A percentile compares a stretch with the other conserved stretches of the same genome.
phyloP scores from a whole-genome alignment of 1,140 invertebrate species.

The Teleogryllus occipitalis region DNA sequence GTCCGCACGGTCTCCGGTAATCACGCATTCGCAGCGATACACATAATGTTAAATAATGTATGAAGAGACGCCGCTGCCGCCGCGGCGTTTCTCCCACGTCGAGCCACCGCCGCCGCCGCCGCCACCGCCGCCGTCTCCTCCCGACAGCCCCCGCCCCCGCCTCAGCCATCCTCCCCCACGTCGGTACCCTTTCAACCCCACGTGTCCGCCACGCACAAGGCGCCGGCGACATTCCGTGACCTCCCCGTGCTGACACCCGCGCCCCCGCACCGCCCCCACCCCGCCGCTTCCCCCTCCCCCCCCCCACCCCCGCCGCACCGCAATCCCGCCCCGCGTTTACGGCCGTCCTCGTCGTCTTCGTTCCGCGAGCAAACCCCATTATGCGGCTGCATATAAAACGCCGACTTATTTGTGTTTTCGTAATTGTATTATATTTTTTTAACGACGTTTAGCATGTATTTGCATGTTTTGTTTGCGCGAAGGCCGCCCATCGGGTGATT shows the following conservation, averaged over 20 bases:
- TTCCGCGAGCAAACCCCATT: not conserved
- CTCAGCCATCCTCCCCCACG: too few species aligned
- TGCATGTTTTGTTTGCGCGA: not conserved
- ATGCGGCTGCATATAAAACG: not conserved
- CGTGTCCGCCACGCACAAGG: too few species aligned
- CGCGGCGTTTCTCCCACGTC: too few species aligned
- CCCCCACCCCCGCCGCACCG: not conserved
- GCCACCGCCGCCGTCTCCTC: too few species aligned
- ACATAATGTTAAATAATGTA: slow-evolving; percentile 6
- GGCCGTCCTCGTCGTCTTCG: too few species aligned
- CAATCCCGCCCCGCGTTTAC: not conserved
- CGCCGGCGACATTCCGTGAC: not conserved
- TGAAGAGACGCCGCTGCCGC: not conserved
- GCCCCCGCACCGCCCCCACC: too few species aligned
- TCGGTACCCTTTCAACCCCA: too few species aligned
- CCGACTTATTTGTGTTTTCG: slow-evolving; percentile 4
- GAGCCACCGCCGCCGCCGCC: too few species aligned
- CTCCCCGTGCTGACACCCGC: not conserved
- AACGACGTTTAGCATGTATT: not conserved
- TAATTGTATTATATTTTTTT: slow-evolving; percentile 4
- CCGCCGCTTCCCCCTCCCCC: too few species aligned
- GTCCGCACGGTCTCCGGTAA: not conserved
- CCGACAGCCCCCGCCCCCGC: too few species aligned
- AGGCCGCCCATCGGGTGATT: not conserved
- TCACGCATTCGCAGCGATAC: not conserved